A percentile compares a stretch with the other conserved stretches of the same genome.
phyloP scores from a whole-genome alignment of 2,797 vertebrate species.

The Notamacropus eugenii region DNA sequence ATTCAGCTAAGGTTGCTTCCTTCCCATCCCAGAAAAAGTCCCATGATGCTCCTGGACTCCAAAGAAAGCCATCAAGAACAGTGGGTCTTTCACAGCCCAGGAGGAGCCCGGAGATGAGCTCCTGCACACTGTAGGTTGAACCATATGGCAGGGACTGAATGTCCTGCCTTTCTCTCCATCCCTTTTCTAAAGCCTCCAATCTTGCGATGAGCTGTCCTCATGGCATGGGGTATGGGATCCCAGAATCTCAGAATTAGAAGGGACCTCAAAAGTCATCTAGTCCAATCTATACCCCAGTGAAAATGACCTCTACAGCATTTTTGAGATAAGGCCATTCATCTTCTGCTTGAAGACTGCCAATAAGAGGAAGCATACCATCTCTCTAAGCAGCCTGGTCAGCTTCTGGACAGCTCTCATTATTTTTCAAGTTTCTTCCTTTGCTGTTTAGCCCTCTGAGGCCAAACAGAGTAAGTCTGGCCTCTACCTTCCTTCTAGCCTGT shows the following conservation, averaged over 20 bases:
- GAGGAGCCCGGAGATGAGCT: neutral
- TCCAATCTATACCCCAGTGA: neutral
- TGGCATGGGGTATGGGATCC: neutral
- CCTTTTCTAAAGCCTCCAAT: neutral
- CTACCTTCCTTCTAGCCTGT: neutral
- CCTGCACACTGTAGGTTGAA: neutral
- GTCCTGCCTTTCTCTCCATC: neutral
- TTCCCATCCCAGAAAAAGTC: neutral
- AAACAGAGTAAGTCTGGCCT: neutral
- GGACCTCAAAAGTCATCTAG: neutral
- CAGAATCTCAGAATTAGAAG: neutral
- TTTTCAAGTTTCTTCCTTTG: neutral
- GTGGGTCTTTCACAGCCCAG: neutral
- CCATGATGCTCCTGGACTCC: neutral
- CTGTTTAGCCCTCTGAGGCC: neutral
- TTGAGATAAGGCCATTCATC: neutral
- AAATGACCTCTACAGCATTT: neutral
- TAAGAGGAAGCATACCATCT: neutral
- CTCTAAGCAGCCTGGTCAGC: neutral
- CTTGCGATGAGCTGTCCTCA: neutral
- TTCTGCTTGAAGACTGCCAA: neutral
- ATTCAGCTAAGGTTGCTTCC: neutral
- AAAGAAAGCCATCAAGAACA: neutral
- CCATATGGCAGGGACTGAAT: neutral
- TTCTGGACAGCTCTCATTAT: neutral